phyloP scores from a whole-genome alignment of 2,113 vertebrate genomes.

The Thamnaconus septentrionalis region DNA sequence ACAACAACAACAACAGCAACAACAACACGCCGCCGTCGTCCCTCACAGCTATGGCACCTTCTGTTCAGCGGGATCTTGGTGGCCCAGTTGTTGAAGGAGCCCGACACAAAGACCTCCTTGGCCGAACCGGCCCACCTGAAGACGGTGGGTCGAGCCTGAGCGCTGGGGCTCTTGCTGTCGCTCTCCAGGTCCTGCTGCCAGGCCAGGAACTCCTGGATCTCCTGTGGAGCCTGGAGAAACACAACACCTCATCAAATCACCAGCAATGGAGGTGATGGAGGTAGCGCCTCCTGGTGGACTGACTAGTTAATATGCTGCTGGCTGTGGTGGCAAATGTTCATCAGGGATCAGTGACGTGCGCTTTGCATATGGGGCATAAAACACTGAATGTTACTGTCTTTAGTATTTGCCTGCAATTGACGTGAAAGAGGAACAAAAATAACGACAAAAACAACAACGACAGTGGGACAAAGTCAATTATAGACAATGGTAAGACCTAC shows the following conservation, averaged over 20 bases:
- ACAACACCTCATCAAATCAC: not conserved
- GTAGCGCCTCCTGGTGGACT: too few relatives aligned
- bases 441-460: too few relatives aligned
- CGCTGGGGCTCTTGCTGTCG: constrained; percentile 77
- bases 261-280: too few relatives aligned
- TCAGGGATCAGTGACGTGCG: too few relatives aligned
- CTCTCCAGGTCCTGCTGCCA: constrained; percentile 94
- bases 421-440: not conserved
- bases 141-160: constrained; percentile 87
- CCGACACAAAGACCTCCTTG: constrained; percentile 93
- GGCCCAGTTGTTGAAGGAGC: constrained; percentile 98
- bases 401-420: not conserved
- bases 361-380: not conserved
- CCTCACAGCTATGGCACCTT: constrained; percentile 75
- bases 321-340: too few relatives aligned
- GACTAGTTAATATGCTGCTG: too few relatives aligned
- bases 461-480: too few relatives aligned
- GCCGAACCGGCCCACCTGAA: constrained; percentile 90
- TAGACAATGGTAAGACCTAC: too few relatives aligned
- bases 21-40: not conserved
- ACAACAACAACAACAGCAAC: not conserved
- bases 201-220: constrained; percentile 91
- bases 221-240: constrained; percentile 78
- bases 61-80: constrained; percentile 92
- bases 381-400: not conserved